These are phyloP conservation scores for Cinclus cinclus DNA, from an alignment of 2,113 vertebrate genomes.

Conservation along the genomic window DNA sequence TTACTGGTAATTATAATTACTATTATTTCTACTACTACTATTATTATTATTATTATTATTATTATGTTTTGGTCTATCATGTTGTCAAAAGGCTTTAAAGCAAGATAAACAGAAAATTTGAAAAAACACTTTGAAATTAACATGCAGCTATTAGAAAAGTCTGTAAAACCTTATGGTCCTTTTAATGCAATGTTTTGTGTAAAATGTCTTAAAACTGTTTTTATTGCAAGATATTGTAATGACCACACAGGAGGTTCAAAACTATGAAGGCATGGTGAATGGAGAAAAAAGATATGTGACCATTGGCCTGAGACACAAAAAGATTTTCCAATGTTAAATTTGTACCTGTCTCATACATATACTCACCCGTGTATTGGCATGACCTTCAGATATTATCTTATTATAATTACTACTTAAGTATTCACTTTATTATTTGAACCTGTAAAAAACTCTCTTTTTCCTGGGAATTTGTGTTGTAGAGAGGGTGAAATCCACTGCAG, in stretches of 20 bases:
- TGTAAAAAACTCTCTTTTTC: background rate
- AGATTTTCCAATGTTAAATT: background rate
- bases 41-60: background rate
- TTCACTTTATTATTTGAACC: background rate
- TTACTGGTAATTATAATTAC: background rate
- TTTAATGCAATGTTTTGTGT: background rate
- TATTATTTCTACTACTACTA: too few species aligned
- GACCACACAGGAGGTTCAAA: background rate
- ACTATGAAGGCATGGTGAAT: background rate
- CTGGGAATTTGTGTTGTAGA: background rate
- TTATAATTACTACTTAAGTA: background rate
- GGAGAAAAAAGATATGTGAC: background rate
- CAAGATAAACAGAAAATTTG: background rate
- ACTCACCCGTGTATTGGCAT: background rate
- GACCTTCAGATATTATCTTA: background rate
- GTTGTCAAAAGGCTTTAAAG: background rate
- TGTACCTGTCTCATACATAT: background rate
- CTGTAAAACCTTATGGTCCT: background rate
- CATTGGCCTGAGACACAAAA: background rate
- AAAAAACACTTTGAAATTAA: constrained; percentile 24
- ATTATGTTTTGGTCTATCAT: background rate
- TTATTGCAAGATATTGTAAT: background rate
- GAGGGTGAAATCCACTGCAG: background rate
- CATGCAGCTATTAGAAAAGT: constrained; percentile 11
- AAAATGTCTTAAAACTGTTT: background rate